Evolutionary conservation across 2,888 invertebrate species (phyloP).

Genomic region (Stramonita haemastoma): DNA sequence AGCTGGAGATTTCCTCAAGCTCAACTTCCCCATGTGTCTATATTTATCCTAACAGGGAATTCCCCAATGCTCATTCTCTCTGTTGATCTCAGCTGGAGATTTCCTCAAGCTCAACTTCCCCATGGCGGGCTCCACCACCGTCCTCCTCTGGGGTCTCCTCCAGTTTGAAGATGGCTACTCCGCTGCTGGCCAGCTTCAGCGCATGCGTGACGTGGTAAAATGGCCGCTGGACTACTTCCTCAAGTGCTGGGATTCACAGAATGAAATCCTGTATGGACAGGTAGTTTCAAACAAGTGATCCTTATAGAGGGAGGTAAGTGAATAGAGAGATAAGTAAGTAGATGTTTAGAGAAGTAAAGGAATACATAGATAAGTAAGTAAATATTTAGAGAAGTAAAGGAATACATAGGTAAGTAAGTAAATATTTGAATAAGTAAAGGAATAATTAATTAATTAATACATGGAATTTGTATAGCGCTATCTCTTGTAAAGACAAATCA

Average conservation of each 20-base stretch:
- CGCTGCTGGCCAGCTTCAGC: slow-evolving; percentile 53
- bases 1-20: background rate
- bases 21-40: background rate
- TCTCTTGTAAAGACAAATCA: too few relatives aligned
- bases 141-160: slow-evolving; percentile 54
- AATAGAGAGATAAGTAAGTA: too few relatives aligned
- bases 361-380: too few relatives aligned
- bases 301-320: too few relatives aligned
- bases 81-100: slow-evolving; percentile 54
- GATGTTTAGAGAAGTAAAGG: too few relatives aligned
- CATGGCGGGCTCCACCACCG: slow-evolving; percentile 54
- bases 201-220: slow-evolving; percentile 75
- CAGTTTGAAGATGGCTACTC: slow-evolving; percentile 55
- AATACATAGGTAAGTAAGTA: too few relatives aligned
- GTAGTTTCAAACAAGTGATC: too few relatives aligned
- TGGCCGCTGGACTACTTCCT: slow-evolving; percentile 83
- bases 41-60: slow-evolving; percentile 3
- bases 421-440: too few relatives aligned
- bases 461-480: too few relatives aligned
- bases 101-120: slow-evolving; percentile 60
- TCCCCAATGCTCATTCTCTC: slow-evolving; percentile 18
- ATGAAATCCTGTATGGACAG: slow-evolving; percentile 53
- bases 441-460: too few relatives aligned
- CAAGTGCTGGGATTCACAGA: slow-evolving; percentile 65
- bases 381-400: too few relatives aligned